Evolutionary conservation across 2,888 invertebrate species (phyloP).

Genomic region (Hypselothyrea guttata): DNA sequence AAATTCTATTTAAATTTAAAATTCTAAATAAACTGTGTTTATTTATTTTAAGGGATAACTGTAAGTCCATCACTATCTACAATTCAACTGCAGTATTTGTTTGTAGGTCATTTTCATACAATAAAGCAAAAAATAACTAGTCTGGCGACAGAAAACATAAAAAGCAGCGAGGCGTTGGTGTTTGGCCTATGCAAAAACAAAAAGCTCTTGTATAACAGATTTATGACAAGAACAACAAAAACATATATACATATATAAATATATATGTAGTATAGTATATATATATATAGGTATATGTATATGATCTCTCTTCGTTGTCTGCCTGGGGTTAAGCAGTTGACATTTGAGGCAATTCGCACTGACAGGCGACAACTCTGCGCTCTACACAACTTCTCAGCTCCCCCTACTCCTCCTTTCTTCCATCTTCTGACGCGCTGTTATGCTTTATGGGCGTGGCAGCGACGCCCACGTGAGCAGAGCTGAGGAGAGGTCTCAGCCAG

Average conservation of each 20-base stretch:
- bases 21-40: no score
- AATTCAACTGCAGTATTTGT: conserved; percentile 48
- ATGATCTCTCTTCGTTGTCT: not conserved
- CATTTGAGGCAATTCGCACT: conserved; percentile 52
- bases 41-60: no score
- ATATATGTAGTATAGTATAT: no score
- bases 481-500: conserved; percentile 14
- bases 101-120: conserved; percentile 71
- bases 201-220: conserved; percentile 61
- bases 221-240: conserved; percentile 41
- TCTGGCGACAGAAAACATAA: conserved; percentile 14
- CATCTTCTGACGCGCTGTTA: conserved; percentile 5
- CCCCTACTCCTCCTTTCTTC: not conserved
- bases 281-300: not conserved
- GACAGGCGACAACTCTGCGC: conserved; percentile 44
- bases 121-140: conserved; percentile 47
- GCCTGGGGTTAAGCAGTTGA: conserved; percentile 59
- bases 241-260: conserved; percentile 1
- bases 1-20: no score
- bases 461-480: conserved; percentile 29
- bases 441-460: conserved; percentile 37
- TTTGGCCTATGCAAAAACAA: conserved; percentile 35
- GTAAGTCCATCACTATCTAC: conserved; percentile 10
- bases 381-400: not conserved
- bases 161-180: conserved; percentile 37